These are phyloP conservation scores for Caenorhabditis elegans DNA, from an alignment of 1,140 invertebrate species.

Conservation along the genomic window DNA sequence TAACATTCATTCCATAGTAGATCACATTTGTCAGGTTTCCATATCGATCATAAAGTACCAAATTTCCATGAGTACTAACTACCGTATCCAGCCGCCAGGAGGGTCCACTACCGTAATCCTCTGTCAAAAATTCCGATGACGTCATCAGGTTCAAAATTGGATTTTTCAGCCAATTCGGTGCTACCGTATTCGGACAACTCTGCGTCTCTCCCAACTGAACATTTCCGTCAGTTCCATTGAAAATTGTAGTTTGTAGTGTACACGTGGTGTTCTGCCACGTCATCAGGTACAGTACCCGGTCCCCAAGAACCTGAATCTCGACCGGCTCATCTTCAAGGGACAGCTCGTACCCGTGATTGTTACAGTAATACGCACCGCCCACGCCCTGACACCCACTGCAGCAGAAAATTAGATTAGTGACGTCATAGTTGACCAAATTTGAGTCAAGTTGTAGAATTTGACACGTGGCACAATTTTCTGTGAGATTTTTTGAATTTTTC, in stretches of 20 bases:
- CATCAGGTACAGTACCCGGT: not conserved
- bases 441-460: not conserved
- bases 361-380: not conserved
- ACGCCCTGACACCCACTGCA: not conserved
- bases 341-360: not conserved
- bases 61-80: not conserved
- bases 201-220: not conserved
- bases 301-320: not conserved
- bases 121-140: not conserved
- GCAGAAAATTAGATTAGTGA: not conserved
- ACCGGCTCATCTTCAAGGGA: not conserved
- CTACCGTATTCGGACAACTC: not conserved
- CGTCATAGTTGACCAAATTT: not conserved
- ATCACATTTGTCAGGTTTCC: not conserved
- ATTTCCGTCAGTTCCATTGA: not conserved
- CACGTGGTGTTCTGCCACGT: not conserved
- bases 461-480: not conserved
- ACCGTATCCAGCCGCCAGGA: not conserved
- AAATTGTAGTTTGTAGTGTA: slow-evolving; percentile 4
- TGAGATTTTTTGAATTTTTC: not conserved
- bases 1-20: not conserved
- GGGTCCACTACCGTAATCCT: not conserved
- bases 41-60: not conserved
- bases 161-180: not conserved
- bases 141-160: not conserved